Evolutionary conservation across 2,888 invertebrate genomes (phyloP).

Genomic region (Meganola albula): DNA sequence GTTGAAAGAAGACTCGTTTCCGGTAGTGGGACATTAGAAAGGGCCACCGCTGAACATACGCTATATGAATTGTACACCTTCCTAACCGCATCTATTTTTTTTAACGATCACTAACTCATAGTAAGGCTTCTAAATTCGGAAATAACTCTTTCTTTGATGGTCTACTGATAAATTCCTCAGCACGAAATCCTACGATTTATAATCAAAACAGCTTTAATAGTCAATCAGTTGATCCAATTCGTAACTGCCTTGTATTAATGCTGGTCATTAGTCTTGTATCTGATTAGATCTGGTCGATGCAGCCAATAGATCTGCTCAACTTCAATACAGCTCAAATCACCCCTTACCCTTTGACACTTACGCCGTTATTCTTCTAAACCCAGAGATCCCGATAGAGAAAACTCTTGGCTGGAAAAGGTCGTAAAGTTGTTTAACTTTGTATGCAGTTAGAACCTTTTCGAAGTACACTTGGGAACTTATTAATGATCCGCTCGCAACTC

Average conservation of each 20-base stretch:
- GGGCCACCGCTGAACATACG: no score
- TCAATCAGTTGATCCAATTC: slow-evolving; percentile 53
- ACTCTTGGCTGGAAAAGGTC: slow-evolving; percentile 31
- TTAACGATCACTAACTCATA: no score
- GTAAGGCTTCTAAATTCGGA: slow-evolving; percentile 9
- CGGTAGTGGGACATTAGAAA: no score
- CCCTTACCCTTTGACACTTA: slow-evolving; percentile 24
- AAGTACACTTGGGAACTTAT: slow-evolving; percentile 43
- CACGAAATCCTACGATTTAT: slow-evolving; percentile 3
- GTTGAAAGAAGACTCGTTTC: no score
- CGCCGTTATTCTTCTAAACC: slow-evolving; percentile 30
- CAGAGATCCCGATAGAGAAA: slow-evolving; percentile 20
- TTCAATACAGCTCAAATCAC: slow-evolving; percentile 28
- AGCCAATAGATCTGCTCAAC: slow-evolving; percentile 22
- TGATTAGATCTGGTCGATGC: slow-evolving; percentile 54
- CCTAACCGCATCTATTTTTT: no score
- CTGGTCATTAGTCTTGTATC: slow-evolving; percentile 51
- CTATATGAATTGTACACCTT: no score
- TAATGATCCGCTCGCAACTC: slow-evolving; percentile 57
- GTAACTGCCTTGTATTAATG: slow-evolving; percentile 53
- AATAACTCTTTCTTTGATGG: no score
- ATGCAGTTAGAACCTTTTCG: slow-evolving; percentile 40
- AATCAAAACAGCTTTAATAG: slow-evolving; percentile 26
- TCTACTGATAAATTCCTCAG: not conserved
- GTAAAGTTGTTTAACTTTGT: slow-evolving; percentile 20